Evolutionary conservation across 2,888 invertebrate genomes (phyloP).

Genomic region (Acanthosoma haemorrhoidale): DNA sequence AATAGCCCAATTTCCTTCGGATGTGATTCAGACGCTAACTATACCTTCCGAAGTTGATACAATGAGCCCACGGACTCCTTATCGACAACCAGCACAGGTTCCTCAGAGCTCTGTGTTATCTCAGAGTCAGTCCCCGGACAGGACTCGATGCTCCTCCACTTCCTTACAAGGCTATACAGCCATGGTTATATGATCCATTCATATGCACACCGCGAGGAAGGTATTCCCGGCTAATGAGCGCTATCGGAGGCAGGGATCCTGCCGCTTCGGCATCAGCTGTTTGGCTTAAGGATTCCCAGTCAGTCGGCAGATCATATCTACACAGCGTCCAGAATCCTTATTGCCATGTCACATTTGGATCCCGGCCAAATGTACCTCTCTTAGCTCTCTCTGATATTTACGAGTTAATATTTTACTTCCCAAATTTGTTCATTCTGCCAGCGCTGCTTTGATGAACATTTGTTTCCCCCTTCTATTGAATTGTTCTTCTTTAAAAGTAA

Average conservation of each 20-base stretch:
- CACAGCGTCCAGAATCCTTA: neutral
- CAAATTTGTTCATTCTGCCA: constrained; percentile 4
- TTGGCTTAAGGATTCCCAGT: neutral
- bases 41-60: no score
- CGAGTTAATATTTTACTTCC: neutral
- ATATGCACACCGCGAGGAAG: neutral
- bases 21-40: no score
- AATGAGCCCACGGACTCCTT: neutral
- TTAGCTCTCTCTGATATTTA: constrained; percentile 5
- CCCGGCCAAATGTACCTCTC: neutral
- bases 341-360: constrained; percentile 8
- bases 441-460: constrained; percentile 2
- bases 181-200: neutral
- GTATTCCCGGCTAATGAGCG: no score
- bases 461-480: no score
- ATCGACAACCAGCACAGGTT: neutral
- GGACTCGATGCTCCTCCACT: neutral
- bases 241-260: neutral
- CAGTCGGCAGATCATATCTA: neutral
- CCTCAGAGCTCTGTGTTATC: neutral
- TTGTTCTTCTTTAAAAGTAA: no score
- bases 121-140: neutral
- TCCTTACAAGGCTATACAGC: neutral
- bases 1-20: no score
- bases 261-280: neutral